These are phyloP conservation scores for Fregata magnificens DNA, from an alignment of 2,113 vertebrate species.

Conservation along the genomic window DNA sequence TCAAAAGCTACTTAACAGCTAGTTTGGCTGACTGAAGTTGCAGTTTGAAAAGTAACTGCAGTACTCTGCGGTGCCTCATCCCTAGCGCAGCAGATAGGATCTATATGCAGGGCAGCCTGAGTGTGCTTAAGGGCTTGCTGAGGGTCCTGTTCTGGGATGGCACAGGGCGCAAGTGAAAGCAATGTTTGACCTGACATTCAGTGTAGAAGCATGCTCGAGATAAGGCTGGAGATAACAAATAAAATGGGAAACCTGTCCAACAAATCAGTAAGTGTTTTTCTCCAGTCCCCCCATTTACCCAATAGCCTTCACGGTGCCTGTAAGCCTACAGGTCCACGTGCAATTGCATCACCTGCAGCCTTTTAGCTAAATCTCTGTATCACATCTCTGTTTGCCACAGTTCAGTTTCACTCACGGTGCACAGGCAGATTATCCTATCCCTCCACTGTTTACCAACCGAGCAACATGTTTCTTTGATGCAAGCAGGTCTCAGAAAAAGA, in stretches of 20 bases:
- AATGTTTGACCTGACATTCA: neutral
- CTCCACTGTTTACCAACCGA: neutral
- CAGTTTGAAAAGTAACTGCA: neutral
- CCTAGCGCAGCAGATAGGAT: accelerated
- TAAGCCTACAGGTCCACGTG: neutral
- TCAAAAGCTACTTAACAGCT: neutral
- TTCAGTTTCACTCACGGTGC: neutral
- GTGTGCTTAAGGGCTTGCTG: neutral
- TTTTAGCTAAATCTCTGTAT: neutral
- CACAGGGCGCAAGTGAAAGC: neutral
- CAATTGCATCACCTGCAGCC: neutral
- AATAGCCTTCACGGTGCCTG: neutral
- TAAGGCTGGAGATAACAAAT: neutral
- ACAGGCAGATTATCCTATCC: neutral
- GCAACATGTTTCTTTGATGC: neutral
- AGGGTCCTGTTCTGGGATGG: neutral
- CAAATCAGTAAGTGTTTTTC: neutral
- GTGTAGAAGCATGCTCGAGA: neutral
- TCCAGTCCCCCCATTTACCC: neutral
- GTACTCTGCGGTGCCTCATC: neutral
- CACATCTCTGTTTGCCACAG: neutral
- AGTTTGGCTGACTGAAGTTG: neutral
- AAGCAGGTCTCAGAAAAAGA: neutral
- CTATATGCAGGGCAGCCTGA: neutral
- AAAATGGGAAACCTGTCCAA: neutral